Evolutionary conservation across 2,888 invertebrate species (phyloP).

Genomic region (Diplazon laetatorius): DNA sequence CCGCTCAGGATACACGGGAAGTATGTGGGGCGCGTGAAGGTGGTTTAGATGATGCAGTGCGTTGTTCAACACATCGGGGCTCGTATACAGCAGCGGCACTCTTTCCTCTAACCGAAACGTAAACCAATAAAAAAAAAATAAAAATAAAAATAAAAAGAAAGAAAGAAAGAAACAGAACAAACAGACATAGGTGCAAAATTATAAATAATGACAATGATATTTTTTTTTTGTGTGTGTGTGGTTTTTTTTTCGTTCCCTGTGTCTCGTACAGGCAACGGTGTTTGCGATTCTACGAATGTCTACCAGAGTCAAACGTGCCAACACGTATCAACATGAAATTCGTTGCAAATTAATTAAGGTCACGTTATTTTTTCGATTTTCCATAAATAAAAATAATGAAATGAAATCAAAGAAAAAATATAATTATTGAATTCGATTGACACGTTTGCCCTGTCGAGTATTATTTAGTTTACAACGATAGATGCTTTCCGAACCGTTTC

Average conservation of each 20-base stretch:
- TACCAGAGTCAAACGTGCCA: no score
- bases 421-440: conserved; percentile 24
- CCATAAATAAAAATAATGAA: neutral
- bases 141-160: conserved; percentile 71
- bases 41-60: conserved; percentile 81
- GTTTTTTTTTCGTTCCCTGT: no score
- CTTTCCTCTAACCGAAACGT: conserved; percentile 79
- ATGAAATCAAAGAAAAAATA: no score
- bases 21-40: conserved; percentile 77
- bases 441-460: conserved; percentile 10
- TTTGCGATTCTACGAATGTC: conserved; percentile 52
- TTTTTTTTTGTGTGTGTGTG: no score
- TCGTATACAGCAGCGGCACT: conserved; percentile 82
- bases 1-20: conserved; percentile 75
- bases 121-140: conserved; percentile 73
- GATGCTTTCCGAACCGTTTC: conserved; percentile 57
- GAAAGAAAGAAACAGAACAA: no score
- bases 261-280: conserved; percentile 54
- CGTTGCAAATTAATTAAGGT: no score
- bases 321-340: no score
- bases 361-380: no score
- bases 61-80: conserved; percentile 81
- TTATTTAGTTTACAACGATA: conserved; percentile 48
- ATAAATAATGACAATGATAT: conserved; percentile 56
- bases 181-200: conserved; percentile 70